These are phyloP conservation scores for Chrysolina americana DNA, from an alignment of 2,888 invertebrate genomes.

Conservation along the genomic window DNA sequence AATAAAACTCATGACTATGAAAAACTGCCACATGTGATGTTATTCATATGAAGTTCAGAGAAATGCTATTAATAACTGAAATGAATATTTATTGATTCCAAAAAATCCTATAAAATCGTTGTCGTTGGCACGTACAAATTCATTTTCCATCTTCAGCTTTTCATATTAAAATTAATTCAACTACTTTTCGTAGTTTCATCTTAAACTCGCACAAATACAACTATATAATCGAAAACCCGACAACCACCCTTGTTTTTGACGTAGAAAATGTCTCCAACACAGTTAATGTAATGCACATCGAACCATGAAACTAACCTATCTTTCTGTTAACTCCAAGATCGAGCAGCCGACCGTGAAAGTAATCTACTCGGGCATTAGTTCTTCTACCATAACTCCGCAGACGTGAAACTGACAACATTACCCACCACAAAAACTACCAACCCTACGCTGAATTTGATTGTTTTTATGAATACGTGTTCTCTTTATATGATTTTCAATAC, in stretches of 20 bases:
- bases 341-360: neutral
- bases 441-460: neutral
- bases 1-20: too few species aligned
- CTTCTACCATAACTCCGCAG: neutral
- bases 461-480: neutral
- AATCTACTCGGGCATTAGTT: neutral
- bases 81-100: too few species aligned
- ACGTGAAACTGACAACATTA: neutral
- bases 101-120: too few species aligned
- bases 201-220: too few species aligned
- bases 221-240: neutral
- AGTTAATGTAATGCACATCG: neutral
- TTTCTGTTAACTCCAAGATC: neutral
- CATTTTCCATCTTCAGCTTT: too few species aligned
- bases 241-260: neutral
- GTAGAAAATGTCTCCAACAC: neutral
- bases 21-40: too few species aligned
- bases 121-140: too few species aligned
- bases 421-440: neutral
- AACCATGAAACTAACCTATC: neutral
- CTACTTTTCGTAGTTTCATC: too few species aligned
- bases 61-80: too few species aligned
- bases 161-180: too few species aligned
- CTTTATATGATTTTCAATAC: too few species aligned
- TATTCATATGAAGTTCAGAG: too few species aligned